Percentiles rank a stretch among this genome's conserved stretches.
These are phyloP conservation scores for Microtus oregoni DNA, from an alignment of 2,113 vertebrate genomes.

Conservation along the genomic window DNA sequence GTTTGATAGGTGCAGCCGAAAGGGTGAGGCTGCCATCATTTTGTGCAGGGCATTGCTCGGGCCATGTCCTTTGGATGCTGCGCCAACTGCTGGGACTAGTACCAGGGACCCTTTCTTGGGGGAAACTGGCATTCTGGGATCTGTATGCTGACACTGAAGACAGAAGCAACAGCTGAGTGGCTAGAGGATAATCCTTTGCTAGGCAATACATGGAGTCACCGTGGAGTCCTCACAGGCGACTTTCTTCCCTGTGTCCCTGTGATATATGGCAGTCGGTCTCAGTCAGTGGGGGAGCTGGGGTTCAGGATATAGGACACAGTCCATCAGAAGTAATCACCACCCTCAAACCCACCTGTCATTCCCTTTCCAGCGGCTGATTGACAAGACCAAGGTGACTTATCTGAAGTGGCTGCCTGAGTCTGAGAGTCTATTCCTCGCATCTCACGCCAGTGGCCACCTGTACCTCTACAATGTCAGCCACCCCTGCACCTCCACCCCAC, in stretches of 20 bases:
- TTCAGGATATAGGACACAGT: no score
- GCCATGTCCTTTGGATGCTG: accelerated
- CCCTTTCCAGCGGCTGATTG: conserved; percentile 92
- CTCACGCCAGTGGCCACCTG: conserved; percentile 94
- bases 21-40: background rate
- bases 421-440: conserved; percentile 93
- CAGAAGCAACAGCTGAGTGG: background rate
- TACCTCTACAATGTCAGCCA: conserved; percentile 95
- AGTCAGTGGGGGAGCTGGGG: background rate
- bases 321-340: background rate
- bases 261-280: accelerated
- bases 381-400: conserved; percentile 95
- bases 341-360: background rate
- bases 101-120: background rate
- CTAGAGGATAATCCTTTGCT: background rate
- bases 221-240: accelerated
- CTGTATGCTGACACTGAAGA: background rate
- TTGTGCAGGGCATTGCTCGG: background rate
- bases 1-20: background rate
- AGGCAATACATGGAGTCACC: background rate
- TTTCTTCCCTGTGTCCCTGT: background rate
- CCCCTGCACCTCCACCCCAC: conserved; percentile 88
- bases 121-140: background rate
- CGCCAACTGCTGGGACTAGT: background rate
- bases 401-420: conserved; percentile 94